Evolutionary conservation across 2,797 vertebrate genomes (phyloP).

Genomic region (Clarias fuscus): DNA sequence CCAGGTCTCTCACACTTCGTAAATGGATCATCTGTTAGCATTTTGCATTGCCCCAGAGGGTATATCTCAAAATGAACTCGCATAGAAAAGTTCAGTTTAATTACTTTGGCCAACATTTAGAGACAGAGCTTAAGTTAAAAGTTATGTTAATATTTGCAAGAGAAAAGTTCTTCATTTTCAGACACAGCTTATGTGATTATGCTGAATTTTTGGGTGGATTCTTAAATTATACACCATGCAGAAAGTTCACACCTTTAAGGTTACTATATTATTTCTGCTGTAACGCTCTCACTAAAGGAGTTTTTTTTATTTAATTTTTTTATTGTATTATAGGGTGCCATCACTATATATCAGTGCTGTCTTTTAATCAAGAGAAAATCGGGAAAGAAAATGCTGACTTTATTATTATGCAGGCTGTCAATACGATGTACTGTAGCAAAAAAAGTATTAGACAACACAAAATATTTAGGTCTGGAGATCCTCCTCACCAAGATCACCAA

Average conservation of each 20-base stretch:
- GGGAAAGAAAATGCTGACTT: background rate
- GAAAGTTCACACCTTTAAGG: background rate
- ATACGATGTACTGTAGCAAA: background rate
- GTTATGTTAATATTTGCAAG: background rate
- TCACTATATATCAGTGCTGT: background rate
- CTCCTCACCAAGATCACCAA: no score
- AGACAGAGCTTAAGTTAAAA: background rate
- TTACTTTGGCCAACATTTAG: constrained; percentile 27
- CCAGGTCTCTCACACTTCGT: constrained; percentile 27
- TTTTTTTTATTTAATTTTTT: background rate
- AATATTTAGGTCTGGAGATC: background rate
- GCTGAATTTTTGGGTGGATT: background rate
- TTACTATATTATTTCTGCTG: background rate
- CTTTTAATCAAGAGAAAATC: background rate
- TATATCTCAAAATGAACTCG: constrained; percentile 20
- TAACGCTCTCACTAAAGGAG: background rate
- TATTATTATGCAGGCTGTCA: background rate
- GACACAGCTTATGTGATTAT: background rate
- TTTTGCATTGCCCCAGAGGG: background rate
- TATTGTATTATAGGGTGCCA: background rate
- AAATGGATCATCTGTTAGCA: constrained; percentile 34
- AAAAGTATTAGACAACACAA: background rate
- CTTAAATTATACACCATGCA: background rate
- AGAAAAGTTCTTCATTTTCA: background rate
- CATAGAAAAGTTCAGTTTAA: constrained; percentile 41